Base-by-base conservation (phyloP, 2,888 invertebrate genomes). In the Cephus pulcher region DNA sequence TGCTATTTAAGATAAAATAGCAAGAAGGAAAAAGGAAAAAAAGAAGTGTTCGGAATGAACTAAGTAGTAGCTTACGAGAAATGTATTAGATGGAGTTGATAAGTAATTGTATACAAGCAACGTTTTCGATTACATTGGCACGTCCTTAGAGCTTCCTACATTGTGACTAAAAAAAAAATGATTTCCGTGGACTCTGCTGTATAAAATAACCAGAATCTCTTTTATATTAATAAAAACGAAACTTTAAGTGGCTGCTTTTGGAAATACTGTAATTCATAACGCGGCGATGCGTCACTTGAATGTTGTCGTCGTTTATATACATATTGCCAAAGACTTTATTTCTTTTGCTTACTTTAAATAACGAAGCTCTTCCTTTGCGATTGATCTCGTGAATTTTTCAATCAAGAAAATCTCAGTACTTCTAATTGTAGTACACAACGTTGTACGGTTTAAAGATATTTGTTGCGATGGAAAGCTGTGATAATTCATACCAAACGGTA, bases 401-500 rank as follows among this genome's bases (percentile, higher is more conserved):
- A 56, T 56, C 56, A 56, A 23, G 56, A 56, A 56, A 56, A 56
- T 56, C 56, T 56, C 56, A 56, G 56, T 71, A 71, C 23, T 34
- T 23, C 23, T 23, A 71, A 11, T 11, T 34, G 71, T 30, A 12
- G 71, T 11, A 71, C 23, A 30, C 12, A 71, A 33, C 30, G 34
- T 23, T 56, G 23, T 15, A 56, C 23, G 56, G 23, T 71, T 12
- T 34, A 71, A 30, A 71, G 71, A 34, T 71, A 71, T 71, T 33
- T 33, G 71, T 71, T 71, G 71, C 71, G 15, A 71, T 33, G 23
- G 30, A 35, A 74, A 74, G 34, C 37, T 74, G 74, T 74, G 74
- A 74, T 74, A 74, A 34, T 23, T 35, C n/a, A 74, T 74, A 74
- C 74, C 74, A 74, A 74, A 74, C 34, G 74, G 74, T 34, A 35